Evolutionary conservation across 2,797 vertebrate genomes (phyloP).

Genomic region (Crenichthys baileyi): DNA sequence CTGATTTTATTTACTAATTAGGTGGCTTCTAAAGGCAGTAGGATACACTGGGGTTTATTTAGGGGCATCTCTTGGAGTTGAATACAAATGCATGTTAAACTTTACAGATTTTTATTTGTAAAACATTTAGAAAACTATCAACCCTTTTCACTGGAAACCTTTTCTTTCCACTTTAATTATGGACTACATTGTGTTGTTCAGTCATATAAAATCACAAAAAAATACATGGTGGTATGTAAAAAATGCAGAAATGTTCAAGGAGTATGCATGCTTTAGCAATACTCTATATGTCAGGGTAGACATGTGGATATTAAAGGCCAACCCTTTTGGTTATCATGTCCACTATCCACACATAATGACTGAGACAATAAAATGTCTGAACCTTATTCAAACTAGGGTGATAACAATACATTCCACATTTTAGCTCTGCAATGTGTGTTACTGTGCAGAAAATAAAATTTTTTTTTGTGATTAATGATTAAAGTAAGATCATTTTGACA

Average conservation of each 20-base stretch:
- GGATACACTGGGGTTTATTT: no score
- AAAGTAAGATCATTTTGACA: not conserved
- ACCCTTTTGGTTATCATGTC: not conserved
- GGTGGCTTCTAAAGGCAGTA: not conserved
- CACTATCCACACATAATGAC: not conserved
- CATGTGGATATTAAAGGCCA: conserved; percentile 5
- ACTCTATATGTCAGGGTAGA: not conserved
- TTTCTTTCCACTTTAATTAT: no score
- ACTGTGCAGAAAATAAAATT: not conserved
- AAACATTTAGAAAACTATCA: not conserved
- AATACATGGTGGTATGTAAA: not conserved
- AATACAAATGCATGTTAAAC: not conserved
- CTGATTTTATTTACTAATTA: not conserved
- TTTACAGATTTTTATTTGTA: not conserved
- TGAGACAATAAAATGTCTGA: not conserved
- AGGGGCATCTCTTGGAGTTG: not conserved
- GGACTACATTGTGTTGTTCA: no score
- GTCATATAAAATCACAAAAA: no score
- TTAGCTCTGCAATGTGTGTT: not conserved
- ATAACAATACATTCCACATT: not conserved
- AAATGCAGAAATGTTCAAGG: not conserved
- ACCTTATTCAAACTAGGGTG: not conserved
- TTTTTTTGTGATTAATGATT: not conserved
- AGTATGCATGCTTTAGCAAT: not conserved
- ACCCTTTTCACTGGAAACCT: no score